Conservation (phyloP, 2,797 vertebrate genomes). For the Taeniopygia guttata region DNA sequence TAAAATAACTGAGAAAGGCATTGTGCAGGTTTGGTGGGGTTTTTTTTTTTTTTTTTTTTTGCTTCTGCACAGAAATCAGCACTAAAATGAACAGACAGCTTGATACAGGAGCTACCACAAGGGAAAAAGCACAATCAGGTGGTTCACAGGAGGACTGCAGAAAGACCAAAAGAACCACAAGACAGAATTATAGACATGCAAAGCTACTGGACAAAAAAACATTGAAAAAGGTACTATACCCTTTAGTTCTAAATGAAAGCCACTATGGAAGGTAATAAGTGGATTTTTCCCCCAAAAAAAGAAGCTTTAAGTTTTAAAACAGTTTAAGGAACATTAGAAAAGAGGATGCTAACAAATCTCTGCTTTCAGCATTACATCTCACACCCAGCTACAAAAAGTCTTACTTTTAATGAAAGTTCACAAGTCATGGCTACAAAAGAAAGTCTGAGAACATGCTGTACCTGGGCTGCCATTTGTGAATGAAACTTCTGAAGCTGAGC, state of each 20-base stretch:
- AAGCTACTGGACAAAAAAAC: not conserved
- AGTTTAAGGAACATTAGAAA: not conserved
- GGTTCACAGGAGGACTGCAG: not conserved
- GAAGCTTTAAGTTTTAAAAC: not conserved
- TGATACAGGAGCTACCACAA: not conserved
- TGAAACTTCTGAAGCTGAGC: slow-evolving; percentile 88
- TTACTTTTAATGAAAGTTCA: not conserved
- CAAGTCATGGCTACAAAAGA: not conserved
- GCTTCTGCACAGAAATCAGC: not conserved
- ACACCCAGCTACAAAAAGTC: not conserved
- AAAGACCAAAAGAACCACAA: not conserved
- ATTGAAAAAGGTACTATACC: not conserved
- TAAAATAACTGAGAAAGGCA: not conserved
- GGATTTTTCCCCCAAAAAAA: not conserved
- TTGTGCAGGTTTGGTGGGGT: not conserved
- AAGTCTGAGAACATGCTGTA: slow-evolving; percentile 64
- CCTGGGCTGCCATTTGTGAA: slow-evolving; percentile 91
- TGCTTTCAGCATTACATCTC: not conserved
- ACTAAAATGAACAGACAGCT: not conserved
- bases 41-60: not conserved
- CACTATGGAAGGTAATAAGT: not conserved
- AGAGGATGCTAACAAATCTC: not conserved
- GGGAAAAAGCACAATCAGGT: not conserved
- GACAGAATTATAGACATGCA: not conserved
- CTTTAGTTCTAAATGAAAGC: not conserved